phyloP scores from a whole-genome alignment of 2,888 invertebrate genomes.

The Agrochola macilenta region DNA sequence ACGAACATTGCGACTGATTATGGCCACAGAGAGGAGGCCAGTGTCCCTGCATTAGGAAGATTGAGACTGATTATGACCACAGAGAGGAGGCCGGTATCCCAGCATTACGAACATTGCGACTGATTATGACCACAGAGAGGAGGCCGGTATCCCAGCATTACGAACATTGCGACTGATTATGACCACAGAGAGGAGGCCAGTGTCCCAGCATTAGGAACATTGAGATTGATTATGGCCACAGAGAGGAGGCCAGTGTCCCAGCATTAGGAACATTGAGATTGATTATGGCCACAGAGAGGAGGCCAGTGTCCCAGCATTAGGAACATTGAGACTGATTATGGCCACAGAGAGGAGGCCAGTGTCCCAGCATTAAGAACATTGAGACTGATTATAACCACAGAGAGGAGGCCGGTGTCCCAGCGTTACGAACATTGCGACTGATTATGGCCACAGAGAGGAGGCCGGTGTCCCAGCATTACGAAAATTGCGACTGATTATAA shows the following conservation, averaged over 20 bases:
- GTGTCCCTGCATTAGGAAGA: neutral
- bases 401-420: too few species aligned
- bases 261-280: neutral
- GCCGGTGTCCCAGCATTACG: neutral
- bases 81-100: too few species aligned
- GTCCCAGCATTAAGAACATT: too few species aligned
- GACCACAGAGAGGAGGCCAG: too few species aligned
- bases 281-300: too few species aligned
- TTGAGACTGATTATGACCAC: neutral
- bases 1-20: neutral
- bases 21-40: neutral
- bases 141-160: too few species aligned
- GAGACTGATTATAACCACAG: too few species aligned
- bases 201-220: too few species aligned
- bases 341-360: too few species aligned
- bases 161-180: too few species aligned
- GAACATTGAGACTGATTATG: neutral
- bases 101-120: neutral
- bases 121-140: too few species aligned
- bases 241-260: neutral
- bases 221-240: neutral
- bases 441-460: neutral
- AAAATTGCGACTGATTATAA: neutral
- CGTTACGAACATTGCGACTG: too few species aligned
- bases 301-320: neutral